These are phyloP conservation scores for Bubo scandiacus DNA, from an alignment of 2,113 vertebrate genomes.

Conservation along the genomic window DNA sequence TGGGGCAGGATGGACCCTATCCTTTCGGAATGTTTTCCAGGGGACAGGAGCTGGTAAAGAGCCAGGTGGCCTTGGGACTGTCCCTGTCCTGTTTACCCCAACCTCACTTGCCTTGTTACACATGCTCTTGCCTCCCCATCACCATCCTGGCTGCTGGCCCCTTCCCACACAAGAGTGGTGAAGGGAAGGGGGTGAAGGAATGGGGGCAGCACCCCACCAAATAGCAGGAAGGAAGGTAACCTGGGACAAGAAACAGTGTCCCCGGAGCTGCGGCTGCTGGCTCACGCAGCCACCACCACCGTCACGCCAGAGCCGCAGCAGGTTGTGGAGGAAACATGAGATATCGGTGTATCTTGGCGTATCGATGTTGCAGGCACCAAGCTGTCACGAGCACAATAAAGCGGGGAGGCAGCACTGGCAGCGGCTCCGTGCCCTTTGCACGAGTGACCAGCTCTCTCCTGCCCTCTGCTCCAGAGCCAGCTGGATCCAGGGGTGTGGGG, in stretches of 20 bases:
- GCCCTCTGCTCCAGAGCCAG: background rate
- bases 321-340: accelerated
- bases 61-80: background rate
- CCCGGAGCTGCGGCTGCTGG: background rate
- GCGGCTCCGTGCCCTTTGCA: background rate
- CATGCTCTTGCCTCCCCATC: accelerated
- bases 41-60: background rate
- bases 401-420: accelerated
- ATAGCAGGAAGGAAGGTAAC: background rate
- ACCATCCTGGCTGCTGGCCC: background rate
- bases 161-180: accelerated
- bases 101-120: background rate
- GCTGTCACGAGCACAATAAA: background rate
- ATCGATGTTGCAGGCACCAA: background rate
- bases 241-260: background rate
- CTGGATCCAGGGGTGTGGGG: background rate
- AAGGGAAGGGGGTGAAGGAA: background rate
- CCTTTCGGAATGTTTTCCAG: background rate
- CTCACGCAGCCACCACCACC: background rate
- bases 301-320: accelerated
- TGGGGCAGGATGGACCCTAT: background rate
- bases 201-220: background rate
- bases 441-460: background rate
- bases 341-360: background rate
- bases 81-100: background rate